These are phyloP conservation scores for Aspiorhynchus laticeps DNA, from an alignment of 2,113 vertebrate genomes.

Conservation along the genomic window DNA sequence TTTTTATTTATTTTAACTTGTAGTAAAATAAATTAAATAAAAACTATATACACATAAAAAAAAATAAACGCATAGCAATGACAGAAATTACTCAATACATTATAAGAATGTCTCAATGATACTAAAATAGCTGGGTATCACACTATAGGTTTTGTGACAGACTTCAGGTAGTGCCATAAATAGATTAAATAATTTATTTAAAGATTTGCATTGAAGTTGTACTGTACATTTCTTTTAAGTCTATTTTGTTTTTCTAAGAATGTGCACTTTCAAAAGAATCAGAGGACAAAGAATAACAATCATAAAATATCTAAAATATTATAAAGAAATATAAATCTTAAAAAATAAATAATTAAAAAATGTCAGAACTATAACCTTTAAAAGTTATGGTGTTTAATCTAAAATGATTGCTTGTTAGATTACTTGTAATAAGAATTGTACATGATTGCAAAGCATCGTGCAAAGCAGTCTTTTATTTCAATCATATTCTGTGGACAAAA, in stretches of 20 bases:
- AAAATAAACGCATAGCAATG: neutral
- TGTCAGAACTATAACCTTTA: no score
- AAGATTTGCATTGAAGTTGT: neutral
- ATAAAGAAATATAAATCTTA: no score
- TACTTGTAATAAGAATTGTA: neutral
- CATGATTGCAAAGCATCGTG: neutral
- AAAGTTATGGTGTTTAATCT: no score
- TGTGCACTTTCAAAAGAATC: neutral
- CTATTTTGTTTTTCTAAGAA: neutral
- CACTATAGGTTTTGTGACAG: neutral
- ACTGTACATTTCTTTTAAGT: neutral
- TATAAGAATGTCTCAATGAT: neutral
- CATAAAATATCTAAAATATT: neutral
- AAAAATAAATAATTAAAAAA: no score
- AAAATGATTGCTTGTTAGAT: no score
- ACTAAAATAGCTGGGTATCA: neutral
- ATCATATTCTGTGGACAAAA: neutral
- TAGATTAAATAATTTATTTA: neutral
- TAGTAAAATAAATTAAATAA: neutral
- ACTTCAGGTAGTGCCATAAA: neutral
- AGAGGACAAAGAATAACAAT: neutral
- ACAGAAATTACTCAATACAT: neutral
- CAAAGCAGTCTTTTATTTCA: conserved; percentile 4
- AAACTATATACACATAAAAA: neutral
- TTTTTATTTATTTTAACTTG: neutral